Evolutionary conservation across 1,140 invertebrate genomes (phyloP).

Genomic region (Aphidius gifuensis): DNA sequence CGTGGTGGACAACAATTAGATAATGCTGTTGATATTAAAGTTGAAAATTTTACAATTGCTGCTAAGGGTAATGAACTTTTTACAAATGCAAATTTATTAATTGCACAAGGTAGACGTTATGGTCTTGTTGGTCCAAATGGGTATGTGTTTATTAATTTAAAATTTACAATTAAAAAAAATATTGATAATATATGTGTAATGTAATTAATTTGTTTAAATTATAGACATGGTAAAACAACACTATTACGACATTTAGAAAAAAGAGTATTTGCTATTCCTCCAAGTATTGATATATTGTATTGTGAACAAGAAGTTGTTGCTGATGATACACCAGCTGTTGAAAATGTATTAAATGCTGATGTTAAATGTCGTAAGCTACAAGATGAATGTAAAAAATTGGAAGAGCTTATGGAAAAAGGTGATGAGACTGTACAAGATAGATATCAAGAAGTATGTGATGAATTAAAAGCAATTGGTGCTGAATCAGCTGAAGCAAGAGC

Average conservation of each 20-base stretch:
- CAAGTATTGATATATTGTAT: constrained; percentile 94
- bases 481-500: constrained; percentile 96
- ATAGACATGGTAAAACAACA: constrained; percentile 97
- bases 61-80: constrained; percentile 98
- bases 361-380: constrained; percentile 80
- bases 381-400: constrained; percentile 80
- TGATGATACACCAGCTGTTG: constrained; percentile 86
- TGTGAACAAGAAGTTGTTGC: constrained; percentile 99
- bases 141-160: constrained; percentile 49
- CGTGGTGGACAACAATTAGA: constrained; percentile 76
- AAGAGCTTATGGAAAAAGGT: constrained; percentile 65
- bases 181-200: no score
- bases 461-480: constrained; percentile 92
- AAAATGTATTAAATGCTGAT: constrained; percentile 90
- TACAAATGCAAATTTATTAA: constrained; percentile 91
- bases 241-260: constrained; percentile 88
- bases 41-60: constrained; percentile 97
- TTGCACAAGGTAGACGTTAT: constrained; percentile 91
- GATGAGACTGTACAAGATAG: constrained; percentile 70
- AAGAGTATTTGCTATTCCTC: constrained; percentile 86
- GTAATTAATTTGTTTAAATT: not conserved
- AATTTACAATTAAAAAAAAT: not conserved
- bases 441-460: constrained; percentile 91
- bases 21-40: constrained; percentile 96
- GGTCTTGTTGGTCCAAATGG: constrained; percentile 98